Evolutionary conservation across 2,113 vertebrate genomes (phyloP).

Genomic region (Tretioscincus oriximinensis): DNA sequence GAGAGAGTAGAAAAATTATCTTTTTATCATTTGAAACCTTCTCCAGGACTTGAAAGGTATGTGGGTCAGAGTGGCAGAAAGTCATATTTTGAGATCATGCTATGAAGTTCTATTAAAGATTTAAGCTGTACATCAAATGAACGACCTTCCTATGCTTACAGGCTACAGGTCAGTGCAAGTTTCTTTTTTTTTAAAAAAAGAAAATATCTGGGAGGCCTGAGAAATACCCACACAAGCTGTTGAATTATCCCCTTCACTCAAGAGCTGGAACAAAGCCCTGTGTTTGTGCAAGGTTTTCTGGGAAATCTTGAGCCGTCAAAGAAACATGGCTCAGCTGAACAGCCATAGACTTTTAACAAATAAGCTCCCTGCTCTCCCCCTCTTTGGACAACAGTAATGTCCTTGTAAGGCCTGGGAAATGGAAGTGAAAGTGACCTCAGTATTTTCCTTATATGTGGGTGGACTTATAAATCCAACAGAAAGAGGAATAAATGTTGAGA

Average conservation of each 20-base stretch:
- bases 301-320: slow-evolving; percentile 64
- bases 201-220: slow-evolving; percentile 60
- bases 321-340: slow-evolving; percentile 57
- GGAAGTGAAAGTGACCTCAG: not conserved
- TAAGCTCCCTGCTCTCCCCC: slow-evolving; percentile 37
- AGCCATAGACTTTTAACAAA: slow-evolving; percentile 48
- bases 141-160: slow-evolving; percentile 63
- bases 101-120: slow-evolving; percentile 65
- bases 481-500: not conserved
- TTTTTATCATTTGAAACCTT: slow-evolving; percentile 53
- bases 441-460: slow-evolving; percentile 44
- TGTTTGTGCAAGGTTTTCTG: slow-evolving; percentile 49
- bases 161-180: slow-evolving; percentile 63
- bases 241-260: slow-evolving; percentile 63
- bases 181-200: slow-evolving; percentile 39
- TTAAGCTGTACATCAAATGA: slow-evolving; percentile 56
- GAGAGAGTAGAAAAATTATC: slow-evolving; percentile 50
- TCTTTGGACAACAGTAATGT: slow-evolving; percentile 30
- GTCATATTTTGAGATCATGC: slow-evolving; percentile 55
- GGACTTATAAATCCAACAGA: not conserved
- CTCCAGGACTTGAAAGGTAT: slow-evolving; percentile 57
- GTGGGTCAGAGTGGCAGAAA: slow-evolving; percentile 63
- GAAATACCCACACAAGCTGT: slow-evolving; percentile 43
- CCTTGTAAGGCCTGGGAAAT: not conserved
- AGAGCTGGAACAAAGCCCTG: slow-evolving; percentile 66